phyloP scores from a whole-genome alignment of 2,888 invertebrate species.

The Cyclophora punctaria region DNA sequence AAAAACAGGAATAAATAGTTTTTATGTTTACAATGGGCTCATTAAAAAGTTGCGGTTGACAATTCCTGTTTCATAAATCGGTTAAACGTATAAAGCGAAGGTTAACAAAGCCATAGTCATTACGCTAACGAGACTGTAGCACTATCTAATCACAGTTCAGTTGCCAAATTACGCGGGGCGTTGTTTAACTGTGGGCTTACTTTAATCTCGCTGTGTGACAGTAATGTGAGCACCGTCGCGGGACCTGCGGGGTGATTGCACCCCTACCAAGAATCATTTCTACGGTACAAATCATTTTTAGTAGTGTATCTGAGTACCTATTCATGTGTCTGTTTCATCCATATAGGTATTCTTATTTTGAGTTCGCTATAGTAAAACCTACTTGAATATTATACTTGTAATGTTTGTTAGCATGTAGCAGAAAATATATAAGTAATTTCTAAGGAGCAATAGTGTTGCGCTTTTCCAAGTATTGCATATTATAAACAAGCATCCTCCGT shows the following conservation, averaged over 20 bases:
- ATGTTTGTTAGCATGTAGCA: too few relatives aligned
- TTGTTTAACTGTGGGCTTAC: conserved; percentile 66
- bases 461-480: too few relatives aligned
- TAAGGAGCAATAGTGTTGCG: too few relatives aligned
- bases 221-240: conserved; percentile 21
- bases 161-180: conserved; percentile 70
- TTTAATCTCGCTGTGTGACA: conserved; percentile 56
- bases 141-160: conserved; percentile 70
- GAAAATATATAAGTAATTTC: too few relatives aligned
- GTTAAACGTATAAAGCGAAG: conserved; percentile 47
- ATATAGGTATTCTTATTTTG: too few relatives aligned
- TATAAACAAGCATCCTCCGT: too few relatives aligned
- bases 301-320: too few relatives aligned
- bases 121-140: conserved; percentile 65
- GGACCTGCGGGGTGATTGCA: conserved; percentile 13
- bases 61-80: conserved; percentile 31
- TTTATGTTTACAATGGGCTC: background rate
- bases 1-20: too few relatives aligned
- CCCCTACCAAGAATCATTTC: conserved; percentile 3
- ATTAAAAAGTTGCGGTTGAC: conserved; percentile 17
- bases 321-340: too few relatives aligned
- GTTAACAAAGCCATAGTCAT: conserved; percentile 65
- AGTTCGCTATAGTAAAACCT: too few relatives aligned
- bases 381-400: too few relatives aligned
- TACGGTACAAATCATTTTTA: too few relatives aligned